Base-by-base conservation (phyloP, 2,888 invertebrate genomes). In the Rhamphomyia laevipes region DNA sequence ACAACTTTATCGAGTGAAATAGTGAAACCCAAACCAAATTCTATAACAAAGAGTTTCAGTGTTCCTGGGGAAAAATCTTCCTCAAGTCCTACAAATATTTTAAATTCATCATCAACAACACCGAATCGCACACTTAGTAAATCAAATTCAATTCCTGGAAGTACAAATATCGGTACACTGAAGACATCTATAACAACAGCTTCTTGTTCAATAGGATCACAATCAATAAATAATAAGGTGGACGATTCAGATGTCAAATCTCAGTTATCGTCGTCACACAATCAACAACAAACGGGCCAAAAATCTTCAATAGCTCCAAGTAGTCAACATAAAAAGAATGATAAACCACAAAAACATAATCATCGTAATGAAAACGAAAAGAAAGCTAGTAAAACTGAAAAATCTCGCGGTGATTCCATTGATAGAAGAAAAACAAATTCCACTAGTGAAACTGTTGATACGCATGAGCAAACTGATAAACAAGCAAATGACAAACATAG, bases 141-240 rank as follows among this genome's bases (percentile, higher is more conserved):
- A 55, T 68, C 68, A 30, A 59, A 58, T 38, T 70, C 70, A 44
- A 64, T 71, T 56, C 68, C 70, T 48, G 68, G 70, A 27, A 68
- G 68, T 61, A 68, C 66, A 54, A 70, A 69, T 55, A 58, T 64
- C 55, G 68, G 70, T 54, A 68, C 69, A 45, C 56, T 64, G 37
- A 61, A 58, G 54, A 43, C 51, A 41, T 33, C 23, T 27, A 7
- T 7, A 27, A 21, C 21, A 21, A 21, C 46, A 12, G 46, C 45
- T 21, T 46, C 50, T 11, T 18, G 7, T 4, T 27, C 23, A 7
- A 27, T 27, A 9, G 23, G 23, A 7, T 7, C 50, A 48, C 43
- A 46, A 23, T 43, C 50, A 35, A 44, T 45, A 12, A 45, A 47
- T 21, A 48, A 21, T 15, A 52, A 41, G 17, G 48, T 49, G 21